Evolutionary conservation across 2,797 vertebrate species (phyloP), one percentile per base, ranked within the genome.

Genomic region (Neoniphon sammara): DNA sequence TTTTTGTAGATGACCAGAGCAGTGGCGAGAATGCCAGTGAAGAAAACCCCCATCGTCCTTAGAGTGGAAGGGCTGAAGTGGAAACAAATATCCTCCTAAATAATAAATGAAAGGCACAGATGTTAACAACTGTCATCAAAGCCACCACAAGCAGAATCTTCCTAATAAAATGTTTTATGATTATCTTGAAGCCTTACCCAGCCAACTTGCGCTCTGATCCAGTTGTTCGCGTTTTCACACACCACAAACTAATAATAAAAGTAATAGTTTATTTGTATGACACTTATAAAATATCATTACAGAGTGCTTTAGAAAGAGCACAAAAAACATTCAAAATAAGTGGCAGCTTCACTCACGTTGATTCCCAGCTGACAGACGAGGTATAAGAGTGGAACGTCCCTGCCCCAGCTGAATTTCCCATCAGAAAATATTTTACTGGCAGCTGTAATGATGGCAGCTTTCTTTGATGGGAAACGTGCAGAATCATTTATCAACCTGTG

Each of bases 51-150:
- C 42, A 95, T 69, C 0, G 95, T 94, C 78, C 96, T 95, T 95
- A 94, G 95, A 8, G 95, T 95, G 0, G 95, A 94, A 1, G 95
- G 94, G 47, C 94, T 94, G 0, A 95, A 94, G 84, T 94, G 92
- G 7, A 94, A 94, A 5, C 93, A 81, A 6, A 96, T 93, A 15
- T 93, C 93, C 0, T 96, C 95, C 95, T 96, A 7, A 12, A 66
- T 31, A 1, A 10, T 4, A 6, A 17, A 54, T 60, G 58, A 74
- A 17, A 66, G 10, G 39, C 46, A 50, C n/a, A 6, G 25, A 54
- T 66, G 6, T 1, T 1, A 4, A 30, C 42, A 55, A 67, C 21
- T 7, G 10, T 46, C 23, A 46, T 23, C 52, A 25, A 14, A 11
- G 53, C 27, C 34, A 55, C n/a, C 34, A 25, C n/a, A 18, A 50